Base-by-base conservation (phyloP, 2,888 invertebrate genomes). In the Pristionchus entomophagus region DNA sequence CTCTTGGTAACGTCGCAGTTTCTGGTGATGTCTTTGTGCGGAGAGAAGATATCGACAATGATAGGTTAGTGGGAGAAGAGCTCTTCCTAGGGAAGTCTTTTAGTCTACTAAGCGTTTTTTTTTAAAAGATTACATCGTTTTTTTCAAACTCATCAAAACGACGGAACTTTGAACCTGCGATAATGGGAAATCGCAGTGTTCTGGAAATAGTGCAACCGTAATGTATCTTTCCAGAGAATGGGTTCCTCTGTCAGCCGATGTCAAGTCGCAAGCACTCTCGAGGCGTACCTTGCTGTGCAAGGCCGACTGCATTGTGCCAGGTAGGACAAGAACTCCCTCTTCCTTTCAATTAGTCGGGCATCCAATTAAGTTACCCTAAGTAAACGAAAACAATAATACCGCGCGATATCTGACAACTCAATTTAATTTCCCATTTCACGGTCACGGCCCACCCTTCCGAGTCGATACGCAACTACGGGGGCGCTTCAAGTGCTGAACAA, bases 301-400 rank as follows among this genome's bases (percentile, higher is more conserved):
- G 53, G 88, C 88, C 38, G 90, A 92, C 85, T 92, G 88, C 88
- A 92, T 93, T 77, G 90, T 93, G 29, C 93, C 93, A 0, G 93
- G 90, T 26, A 87, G 84, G 41, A 87, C 86, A 17, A 83, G 10
- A 51, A 51, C 14, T n/a, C n/a, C n/a, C n/a, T n/a, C n/a, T n/a
- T n/a, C n/a, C n/a, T n/a, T n/a, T n/a, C n/a, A n/a, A n/a, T n/a
- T n/a, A n/a, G n/a, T n/a, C n/a, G n/a, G n/a, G n/a, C n/a, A n/a
- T n/a, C n/a, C n/a, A n/a, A n/a, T n/a, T n/a, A n/a, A n/a, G n/a
- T n/a, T n/a, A n/a, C n/a, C n/a, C n/a, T n/a, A n/a, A n/a, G n/a
- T n/a, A n/a, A n/a, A n/a, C n/a, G n/a, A n/a, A n/a, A n/a, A n/a
- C n/a, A n/a, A n/a, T n/a, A n/a, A n/a, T n/a, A n/a, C n/a, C n/a